Evolutionary conservation across 2,113 vertebrate species (phyloP).

Genomic region (Tyrannus savana): DNA sequence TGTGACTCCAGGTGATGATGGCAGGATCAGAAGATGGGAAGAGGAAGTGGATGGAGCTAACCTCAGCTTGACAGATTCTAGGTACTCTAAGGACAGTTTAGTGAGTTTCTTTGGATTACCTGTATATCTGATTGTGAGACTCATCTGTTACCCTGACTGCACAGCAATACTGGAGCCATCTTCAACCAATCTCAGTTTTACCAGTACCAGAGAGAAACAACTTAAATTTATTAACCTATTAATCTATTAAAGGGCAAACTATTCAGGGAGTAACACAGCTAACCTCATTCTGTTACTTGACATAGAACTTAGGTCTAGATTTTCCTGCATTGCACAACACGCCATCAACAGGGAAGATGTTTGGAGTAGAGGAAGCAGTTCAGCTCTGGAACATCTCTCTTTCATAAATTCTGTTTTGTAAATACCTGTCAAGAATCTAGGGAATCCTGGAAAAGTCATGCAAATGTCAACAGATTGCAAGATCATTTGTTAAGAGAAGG

Average conservation of each 20-base stretch:
- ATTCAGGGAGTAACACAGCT: neutral
- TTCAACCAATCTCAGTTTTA: neutral
- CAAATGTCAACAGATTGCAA: neutral
- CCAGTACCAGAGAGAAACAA: neutral
- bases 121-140: neutral
- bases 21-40: neutral
- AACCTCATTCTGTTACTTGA: neutral
- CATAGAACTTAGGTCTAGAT: neutral
- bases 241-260: neutral
- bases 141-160: neutral
- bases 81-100: neutral
- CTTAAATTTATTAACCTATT: neutral
- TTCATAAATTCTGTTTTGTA: neutral
- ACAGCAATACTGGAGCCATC: neutral
- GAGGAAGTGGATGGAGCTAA: neutral
- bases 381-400: neutral
- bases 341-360: neutral
- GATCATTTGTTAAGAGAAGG: neutral
- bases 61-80: neutral
- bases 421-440: neutral
- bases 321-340: neutral
- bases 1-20: neutral
- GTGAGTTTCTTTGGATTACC: neutral
- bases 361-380: neutral
- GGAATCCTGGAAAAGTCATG: neutral